A percentile compares a stretch with the other conserved stretches of the same genome.
These are phyloP conservation scores for Sialia sialis DNA, from an alignment of 2,113 vertebrate genomes.

Conservation along the genomic window DNA sequence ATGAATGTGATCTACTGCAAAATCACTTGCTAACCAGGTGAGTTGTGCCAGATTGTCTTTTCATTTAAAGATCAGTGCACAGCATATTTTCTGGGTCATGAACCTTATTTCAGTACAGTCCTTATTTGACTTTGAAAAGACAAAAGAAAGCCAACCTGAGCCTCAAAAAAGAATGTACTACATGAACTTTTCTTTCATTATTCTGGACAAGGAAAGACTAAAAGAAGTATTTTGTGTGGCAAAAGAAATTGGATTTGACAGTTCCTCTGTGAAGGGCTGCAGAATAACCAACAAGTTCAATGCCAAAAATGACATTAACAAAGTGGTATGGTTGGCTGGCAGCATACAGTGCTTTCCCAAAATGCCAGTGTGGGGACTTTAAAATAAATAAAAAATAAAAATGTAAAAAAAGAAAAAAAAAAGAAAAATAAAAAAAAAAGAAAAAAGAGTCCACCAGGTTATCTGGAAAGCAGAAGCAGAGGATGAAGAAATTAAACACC, in stretches of 20 bases:
- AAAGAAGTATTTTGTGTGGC: not conserved
- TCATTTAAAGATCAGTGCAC: not conserved
- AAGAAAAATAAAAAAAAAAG: no score
- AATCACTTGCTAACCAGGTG: not conserved
- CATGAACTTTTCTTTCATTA: not conserved
- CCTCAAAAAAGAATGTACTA: not conserved
- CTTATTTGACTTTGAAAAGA: not conserved
- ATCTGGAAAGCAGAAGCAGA: not conserved
- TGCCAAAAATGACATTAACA: not conserved
- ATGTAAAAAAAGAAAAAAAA: accelerated
- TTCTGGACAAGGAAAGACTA: not conserved
- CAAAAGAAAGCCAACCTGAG: not conserved
- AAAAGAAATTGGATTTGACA: not conserved
- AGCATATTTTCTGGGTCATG: not conserved
- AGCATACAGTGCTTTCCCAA: not conserved
- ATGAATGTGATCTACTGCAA: not conserved
- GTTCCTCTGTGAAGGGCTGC: not conserved
- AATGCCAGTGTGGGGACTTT: not conserved
- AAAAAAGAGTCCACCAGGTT: accelerated
- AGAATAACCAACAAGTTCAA: not conserved
- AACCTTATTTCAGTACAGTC: not conserved
- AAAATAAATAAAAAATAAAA: not conserved
- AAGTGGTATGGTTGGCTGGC: not conserved
- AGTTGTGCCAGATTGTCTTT: not conserved
- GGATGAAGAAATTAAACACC: not conserved